Conservation (phyloP, 1,140 invertebrate genomes). For the Papilio polyxenes region DNA sequence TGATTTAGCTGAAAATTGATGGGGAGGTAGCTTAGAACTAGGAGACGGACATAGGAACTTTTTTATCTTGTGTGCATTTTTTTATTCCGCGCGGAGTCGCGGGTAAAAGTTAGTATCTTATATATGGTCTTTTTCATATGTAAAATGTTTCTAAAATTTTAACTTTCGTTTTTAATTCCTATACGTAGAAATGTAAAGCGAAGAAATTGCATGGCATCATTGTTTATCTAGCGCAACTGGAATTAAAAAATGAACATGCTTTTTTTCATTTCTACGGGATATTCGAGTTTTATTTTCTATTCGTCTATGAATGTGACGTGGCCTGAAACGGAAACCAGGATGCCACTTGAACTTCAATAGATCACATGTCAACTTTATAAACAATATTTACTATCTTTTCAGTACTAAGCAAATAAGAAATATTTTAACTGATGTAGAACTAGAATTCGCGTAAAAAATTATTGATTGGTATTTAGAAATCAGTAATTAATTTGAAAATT, state of each 20-base stretch:
- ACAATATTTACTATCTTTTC: background rate
- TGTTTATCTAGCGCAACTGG: conserved; percentile 1
- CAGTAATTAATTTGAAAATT: too few species aligned
- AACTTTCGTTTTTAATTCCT: background rate
- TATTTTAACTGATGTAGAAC: too few species aligned
- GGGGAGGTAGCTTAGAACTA: too few species aligned
- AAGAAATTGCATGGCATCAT: conserved; percentile 1
- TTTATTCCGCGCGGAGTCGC: too few species aligned
- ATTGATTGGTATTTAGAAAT: too few species aligned
- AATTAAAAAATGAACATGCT: conserved; percentile 10
- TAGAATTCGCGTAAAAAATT: too few species aligned
- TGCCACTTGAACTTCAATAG: conserved; percentile 4
- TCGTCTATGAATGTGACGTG: background rate
- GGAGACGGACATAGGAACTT: too few species aligned
- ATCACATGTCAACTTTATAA: background rate
- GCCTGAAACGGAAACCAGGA: conserved; percentile 11
- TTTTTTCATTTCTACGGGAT: conserved; percentile 8
- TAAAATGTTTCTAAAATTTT: background rate
- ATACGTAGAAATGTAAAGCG: background rate
- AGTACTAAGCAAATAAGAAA: background rate
- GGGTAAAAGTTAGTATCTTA: too few species aligned
- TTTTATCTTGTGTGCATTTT: too few species aligned
- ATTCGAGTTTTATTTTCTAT: conserved; percentile 12
- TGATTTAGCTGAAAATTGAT: too few species aligned
- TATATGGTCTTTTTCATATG: background rate